These are phyloP conservation scores for Marisa cornuarietis DNA, from an alignment of 1,140 invertebrate species.

Conservation along the genomic window DNA sequence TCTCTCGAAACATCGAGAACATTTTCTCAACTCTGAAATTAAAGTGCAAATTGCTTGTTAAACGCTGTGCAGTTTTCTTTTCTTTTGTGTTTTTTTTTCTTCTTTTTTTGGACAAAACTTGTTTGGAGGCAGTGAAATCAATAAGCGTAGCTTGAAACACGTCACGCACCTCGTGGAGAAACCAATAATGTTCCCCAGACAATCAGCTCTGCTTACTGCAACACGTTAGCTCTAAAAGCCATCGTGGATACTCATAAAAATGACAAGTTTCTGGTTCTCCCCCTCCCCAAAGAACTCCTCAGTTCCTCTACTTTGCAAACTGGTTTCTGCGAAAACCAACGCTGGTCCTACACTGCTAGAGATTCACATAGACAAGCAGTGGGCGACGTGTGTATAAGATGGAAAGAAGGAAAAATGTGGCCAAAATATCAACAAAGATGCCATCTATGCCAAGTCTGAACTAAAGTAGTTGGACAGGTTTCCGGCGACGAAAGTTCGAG, in stretches of 20 bases:
- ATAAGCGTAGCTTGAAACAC: slow-evolving; percentile 6
- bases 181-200: too few species aligned
- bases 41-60: slow-evolving; percentile 26
- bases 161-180: slow-evolving; percentile 16
- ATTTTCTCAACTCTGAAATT: slow-evolving; percentile 19
- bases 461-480: too few species aligned
- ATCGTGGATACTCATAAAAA: too few species aligned
- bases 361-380: background rate
- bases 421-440: background rate
- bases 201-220: too few species aligned
- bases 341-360: background rate
- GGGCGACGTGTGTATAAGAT: background rate
- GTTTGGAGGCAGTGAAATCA: slow-evolving; percentile 7
- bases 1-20: background rate
- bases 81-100: too few species aligned
- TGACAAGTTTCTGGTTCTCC: background rate
- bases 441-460: background rate
- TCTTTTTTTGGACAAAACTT: slow-evolving; percentile 6
- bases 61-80: slow-evolving; percentile 3
- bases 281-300: background rate
- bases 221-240: too few species aligned
- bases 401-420: background rate
- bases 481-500: too few species aligned
- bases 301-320: background rate
- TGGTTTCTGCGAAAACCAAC: background rate